Evolutionary conservation across 2,888 invertebrate genomes (phyloP), one percentile per base, ranked within the genome.

Genomic region (Mantis religiosa): DNA sequence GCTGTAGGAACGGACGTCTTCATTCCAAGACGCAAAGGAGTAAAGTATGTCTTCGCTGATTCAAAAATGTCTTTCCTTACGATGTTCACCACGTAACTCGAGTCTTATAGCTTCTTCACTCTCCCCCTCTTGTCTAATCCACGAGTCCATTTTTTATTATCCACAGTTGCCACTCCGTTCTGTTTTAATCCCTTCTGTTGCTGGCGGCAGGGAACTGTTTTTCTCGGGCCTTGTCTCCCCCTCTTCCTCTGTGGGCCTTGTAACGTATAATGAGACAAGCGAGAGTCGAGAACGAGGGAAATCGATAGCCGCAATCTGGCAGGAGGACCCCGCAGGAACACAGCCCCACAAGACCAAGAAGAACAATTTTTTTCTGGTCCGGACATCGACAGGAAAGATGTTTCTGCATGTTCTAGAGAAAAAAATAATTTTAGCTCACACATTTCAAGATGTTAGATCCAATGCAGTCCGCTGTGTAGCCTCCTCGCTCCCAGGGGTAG

Each of bases 221-320:
- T 85, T 84, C 88, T 83, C 84, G 89, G 89, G 85, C 88, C 88
- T 82, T 81, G 87, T 88, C 89, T 85, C 34, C 89, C 87, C 41
- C 89, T 71, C 54, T 71, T 25, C 25, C 54, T 71, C 54, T 71
- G 85, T 85, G 88, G 34, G 71, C 82, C 88, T 85, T 89, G 89
- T 89, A 85, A 89, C 89, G 89, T 89, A 89, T 89, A 89, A 89
- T 89, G 89, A 89, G 89, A 89, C 89, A 89, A 88, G 89, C 84
- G 89, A 87, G 89, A 86, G 88, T 89, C 85, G 89, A 85, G 88
- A 71, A 71, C 54, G 20, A 71, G 54, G 54, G 54, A 89, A 88
- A 89, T 89, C 89, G 89, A 89, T 89, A 89, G 27, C 85, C 86
- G 84, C 89, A 89, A 89, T 89, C 89, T 89, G 89, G 89, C 85